Base-by-base conservation (phyloP, 30 jellyfish, hydroid and myxozoan species). In the Cassiopea andromeda region DNA sequence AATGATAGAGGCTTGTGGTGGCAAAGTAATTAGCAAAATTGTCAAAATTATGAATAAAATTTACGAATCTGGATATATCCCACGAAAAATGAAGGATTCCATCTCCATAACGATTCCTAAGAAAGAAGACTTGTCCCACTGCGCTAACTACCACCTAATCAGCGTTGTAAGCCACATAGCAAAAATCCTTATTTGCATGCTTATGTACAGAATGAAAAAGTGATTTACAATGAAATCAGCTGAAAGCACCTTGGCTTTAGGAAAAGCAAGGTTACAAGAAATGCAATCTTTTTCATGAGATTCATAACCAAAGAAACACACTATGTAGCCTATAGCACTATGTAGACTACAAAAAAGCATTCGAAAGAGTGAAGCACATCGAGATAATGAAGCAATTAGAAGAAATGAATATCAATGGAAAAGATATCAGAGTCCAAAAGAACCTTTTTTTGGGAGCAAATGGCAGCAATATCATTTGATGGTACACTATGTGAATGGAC, bases 31-130 rank as follows among this genome's bases (percentile, higher is more conserved):
- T 43, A 10, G 46, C 16, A 76, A 76, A 43, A 50, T 70, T 18
- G 48, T 70, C 12, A 70, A 75, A 43, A 54, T 75, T 2, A 10
- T 79, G 15, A 79, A 79, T 38, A 47, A 79, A 46, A 45, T 79
- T n/a, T 79, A 79, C 44, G 77, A 79, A 15, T 7, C 80, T 43
- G 79, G 60, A 5, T 81, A 8, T 10, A 79, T 79, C 44, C 88
- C 88, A 1, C 19, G 19, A 38, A 59, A 79, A 7, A 38, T 79
- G 43, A 58, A 18, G 14, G 49, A 57, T 13, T 79, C 88, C 13
- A 79, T 79, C 61, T 79, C 57, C 60, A 79, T 79, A 14, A 80
- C 88, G 19, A 38, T 79, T 13, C 81, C 88, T 8, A 79, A 79
- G 59, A 79, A 60, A 79, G 49, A 58, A 27, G 60, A 10, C 15